phyloP scores from a whole-genome alignment of 1,140 invertebrate species.

The Ridgeia piscesae region DNA sequence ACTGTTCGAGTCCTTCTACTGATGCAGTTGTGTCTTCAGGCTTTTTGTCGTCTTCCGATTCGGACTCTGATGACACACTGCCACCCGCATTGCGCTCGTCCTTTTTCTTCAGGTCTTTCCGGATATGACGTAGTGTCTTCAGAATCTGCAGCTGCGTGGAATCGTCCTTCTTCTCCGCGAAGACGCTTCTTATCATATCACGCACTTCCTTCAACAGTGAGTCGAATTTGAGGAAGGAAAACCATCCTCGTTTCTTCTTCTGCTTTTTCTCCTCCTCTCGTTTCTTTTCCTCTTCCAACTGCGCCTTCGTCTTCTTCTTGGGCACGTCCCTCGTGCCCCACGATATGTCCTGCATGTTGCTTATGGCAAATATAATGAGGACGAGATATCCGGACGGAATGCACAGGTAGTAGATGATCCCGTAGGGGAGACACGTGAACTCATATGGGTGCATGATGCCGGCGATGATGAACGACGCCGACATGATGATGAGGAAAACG shows the following conservation, averaged over 20 bases:
- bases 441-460: conserved; percentile 82
- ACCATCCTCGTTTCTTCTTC: conserved; percentile 33
- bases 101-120: too few species aligned
- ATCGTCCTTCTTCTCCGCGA: too few species aligned
- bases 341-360: conserved; percentile 85
- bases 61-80: too few species aligned
- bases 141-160: too few species aligned
- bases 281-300: conserved; percentile 42
- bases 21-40: too few species aligned
- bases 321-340: conserved; percentile 85
- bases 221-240: not conserved
- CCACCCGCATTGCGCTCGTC: too few species aligned
- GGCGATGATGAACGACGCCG: conserved; percentile 65
- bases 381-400: conserved; percentile 93
- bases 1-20: too few species aligned
- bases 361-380: conserved; percentile 85
- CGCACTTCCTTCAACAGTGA: not conserved
- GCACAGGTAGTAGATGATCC: conserved; percentile 86
- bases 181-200: too few species aligned
- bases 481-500: conserved; percentile 47
- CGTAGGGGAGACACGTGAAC: conserved; percentile 73
- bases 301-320: conserved; percentile 53
- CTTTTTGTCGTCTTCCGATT: too few species aligned
- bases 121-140: too few species aligned
- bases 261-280: conserved; percentile 28